These are phyloP conservation scores for Pogonocichla stellata DNA, from an alignment of 2,113 vertebrate species.

Conservation along the genomic window DNA sequence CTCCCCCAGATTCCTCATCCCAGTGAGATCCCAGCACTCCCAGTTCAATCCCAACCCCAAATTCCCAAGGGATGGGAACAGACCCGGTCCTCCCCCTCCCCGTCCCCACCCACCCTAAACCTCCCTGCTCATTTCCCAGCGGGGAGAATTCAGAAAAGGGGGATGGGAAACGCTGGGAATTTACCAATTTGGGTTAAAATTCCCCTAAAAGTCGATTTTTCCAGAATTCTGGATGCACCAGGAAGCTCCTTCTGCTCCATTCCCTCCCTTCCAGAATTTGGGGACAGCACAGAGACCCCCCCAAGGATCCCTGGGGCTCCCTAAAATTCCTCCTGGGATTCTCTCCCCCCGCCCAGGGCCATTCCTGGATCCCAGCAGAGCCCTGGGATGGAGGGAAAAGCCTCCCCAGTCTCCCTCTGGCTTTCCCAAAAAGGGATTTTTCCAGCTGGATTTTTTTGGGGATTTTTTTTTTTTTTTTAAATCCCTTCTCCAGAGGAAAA, in stretches of 20 bases:
- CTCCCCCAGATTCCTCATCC: not conserved
- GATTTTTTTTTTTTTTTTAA: no score
- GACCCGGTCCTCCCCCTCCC: fast-evolving
- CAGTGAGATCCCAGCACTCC: fast-evolving
- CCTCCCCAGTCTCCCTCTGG: not conserved
- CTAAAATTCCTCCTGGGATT: not conserved
- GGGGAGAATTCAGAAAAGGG: not conserved
- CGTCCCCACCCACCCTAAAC: not conserved
- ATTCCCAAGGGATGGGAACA: not conserved
- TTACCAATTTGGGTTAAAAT: fast-evolving
- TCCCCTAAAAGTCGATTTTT: not conserved
- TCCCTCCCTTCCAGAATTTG: not conserved
- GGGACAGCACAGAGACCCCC: not conserved
- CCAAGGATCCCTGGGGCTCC: not conserved
- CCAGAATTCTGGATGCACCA: not conserved
- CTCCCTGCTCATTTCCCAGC: fast-evolving
- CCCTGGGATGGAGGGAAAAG: fast-evolving
- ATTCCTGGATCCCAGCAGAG: fast-evolving
- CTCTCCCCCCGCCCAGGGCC: fast-evolving
- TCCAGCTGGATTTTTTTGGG: not conserved
- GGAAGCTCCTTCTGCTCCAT: not conserved
- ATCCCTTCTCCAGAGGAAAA: not conserved
- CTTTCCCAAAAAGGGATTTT: not conserved
- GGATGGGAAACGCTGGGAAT: not conserved
- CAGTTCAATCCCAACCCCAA: fast-evolving